phyloP scores from a whole-genome alignment of 1,140 invertebrate genomes.

The Linepithema humile region DNA sequence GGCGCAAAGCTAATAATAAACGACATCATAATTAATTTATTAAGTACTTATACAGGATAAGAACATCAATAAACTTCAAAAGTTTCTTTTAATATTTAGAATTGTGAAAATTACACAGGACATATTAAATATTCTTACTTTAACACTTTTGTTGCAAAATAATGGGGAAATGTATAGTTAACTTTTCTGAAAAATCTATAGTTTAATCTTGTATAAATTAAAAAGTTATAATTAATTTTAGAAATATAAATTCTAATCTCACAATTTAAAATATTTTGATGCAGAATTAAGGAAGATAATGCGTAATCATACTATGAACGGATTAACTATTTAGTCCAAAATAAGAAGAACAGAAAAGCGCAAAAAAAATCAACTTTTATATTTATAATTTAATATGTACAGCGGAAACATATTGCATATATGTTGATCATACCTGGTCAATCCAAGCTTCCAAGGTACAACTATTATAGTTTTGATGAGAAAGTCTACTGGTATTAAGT shows the following conservation, averaged over 20 bases:
- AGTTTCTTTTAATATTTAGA: too few species aligned
- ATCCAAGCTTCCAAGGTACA: slow-evolving; percentile 90
- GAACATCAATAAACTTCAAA: too few species aligned
- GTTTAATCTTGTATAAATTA: too few species aligned
- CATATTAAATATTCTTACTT: too few species aligned
- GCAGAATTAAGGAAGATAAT: background rate
- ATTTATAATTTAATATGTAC: background rate
- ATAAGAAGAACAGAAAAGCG: slow-evolving; percentile 58
- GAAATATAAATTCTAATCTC: too few species aligned
- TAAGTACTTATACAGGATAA: background rate
- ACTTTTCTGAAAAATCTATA: too few species aligned
- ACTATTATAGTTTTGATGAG: slow-evolving; percentile 92
- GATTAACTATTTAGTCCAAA: slow-evolving; percentile 81
- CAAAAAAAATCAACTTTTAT: too few species aligned
- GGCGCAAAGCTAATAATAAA: slow-evolving; percentile 83
- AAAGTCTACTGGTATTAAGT: slow-evolving; percentile 95
- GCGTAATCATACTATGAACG: slow-evolving; percentile 85
- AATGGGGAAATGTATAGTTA: too few species aligned
- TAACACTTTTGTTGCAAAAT: too few species aligned
- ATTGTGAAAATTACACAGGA: too few species aligned
- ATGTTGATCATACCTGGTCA: slow-evolving; percentile 84
- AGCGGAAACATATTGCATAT: background rate
- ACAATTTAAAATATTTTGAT: too few species aligned
- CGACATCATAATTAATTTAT: background rate
- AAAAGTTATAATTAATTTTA: too few species aligned